Base-by-base conservation (phyloP, 92 coral and sea anemone species). In the Siderastrea radians region DNA sequence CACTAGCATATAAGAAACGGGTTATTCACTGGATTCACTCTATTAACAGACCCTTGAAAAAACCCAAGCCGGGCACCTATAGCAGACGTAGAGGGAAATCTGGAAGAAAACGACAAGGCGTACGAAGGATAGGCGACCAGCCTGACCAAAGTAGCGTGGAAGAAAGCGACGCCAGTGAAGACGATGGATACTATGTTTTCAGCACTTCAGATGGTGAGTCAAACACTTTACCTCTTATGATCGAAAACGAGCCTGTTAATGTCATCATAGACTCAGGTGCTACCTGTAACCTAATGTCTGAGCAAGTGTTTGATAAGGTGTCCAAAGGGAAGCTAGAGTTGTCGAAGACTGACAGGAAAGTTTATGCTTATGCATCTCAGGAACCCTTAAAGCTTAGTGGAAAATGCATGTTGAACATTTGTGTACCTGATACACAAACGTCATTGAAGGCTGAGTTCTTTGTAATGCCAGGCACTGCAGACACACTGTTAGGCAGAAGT, bases 221-320 rank as follows among this genome's bases (percentile, higher is more conserved):
- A 71, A 72, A 76, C 78, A 64, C 77, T 9, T 55, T 75, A 59
- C 68, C 89, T 50, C 51, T 76, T 9, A 1, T 75, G 59, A 82
- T 93, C 15, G 80, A 54, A 86, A 87, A 90, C 77, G 84, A 93
- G 92, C 72, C 71, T 51, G 82, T 91, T 69, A 79, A 68, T 58
- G 89, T 90, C 53, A 78, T 88, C 15, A 70, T 91, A 69, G 92
- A 90, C 78, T 87, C 93, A 65, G 92, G 96, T 48, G 93, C 92
- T 55, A 93, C 92, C 57, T 84, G 94, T 75, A 93, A 90, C 51
- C 70, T 90, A 15, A 84, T 93, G 82, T 77, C 89, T 11, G 62
- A 84, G 51, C 43, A 89, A 43, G 49, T 72, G 11, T 90, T 78
- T 45, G 67, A 79, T 71, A 53, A 55, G 5, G 26, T 87, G 11